phyloP scores from a whole-genome alignment of 2,797 vertebrate species.

The Sylvia borin region DNA sequence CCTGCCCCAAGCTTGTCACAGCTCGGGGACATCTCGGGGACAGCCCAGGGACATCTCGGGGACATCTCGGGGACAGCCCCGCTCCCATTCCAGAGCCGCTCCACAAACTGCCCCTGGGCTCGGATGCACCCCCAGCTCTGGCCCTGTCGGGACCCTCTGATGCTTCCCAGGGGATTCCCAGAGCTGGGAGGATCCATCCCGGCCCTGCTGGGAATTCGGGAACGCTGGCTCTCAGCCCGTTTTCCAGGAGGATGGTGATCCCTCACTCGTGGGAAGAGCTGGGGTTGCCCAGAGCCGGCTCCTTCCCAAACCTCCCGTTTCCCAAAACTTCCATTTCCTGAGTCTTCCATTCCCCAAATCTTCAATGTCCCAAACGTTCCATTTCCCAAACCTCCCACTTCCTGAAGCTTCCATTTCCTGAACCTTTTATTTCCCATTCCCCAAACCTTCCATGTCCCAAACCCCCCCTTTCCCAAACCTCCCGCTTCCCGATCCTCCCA shows the following conservation, averaged over 20 bases:
- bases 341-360: background rate
- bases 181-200: background rate
- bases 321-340: background rate
- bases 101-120: background rate
- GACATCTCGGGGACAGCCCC: background rate
- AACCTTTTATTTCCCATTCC: background rate
- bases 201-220: background rate
- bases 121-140: background rate
- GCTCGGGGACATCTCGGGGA: too few relatives aligned
- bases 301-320: background rate
- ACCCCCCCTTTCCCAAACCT: background rate
- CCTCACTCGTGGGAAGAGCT: background rate
- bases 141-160: too few relatives aligned
- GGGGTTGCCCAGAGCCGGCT: background rate
- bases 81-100: accelerated
- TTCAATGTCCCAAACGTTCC: too few relatives aligned
- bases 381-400: background rate
- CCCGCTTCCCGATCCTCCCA: background rate
- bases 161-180: accelerated
- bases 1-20: background rate
- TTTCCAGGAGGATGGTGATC: accelerated
- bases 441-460: background rate
- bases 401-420: background rate
- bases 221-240: accelerated
- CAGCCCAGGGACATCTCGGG: background rate